phyloP scores from a whole-genome alignment of 2,888 invertebrate genomes.

The Pegoplata infirma region DNA sequence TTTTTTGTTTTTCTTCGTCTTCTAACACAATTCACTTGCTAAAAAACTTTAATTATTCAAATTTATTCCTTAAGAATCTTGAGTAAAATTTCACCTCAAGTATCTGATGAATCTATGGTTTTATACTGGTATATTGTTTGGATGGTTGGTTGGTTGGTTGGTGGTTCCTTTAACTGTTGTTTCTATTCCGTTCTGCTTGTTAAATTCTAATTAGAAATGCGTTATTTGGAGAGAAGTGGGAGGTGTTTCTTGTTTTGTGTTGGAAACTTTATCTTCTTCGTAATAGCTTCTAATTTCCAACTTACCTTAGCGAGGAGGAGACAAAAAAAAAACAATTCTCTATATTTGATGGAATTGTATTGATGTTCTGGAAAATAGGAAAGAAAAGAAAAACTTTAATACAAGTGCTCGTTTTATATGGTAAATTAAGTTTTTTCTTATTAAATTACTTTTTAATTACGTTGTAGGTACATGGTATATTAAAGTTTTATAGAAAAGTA shows the following conservation, averaged over 20 bases:
- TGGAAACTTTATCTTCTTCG: constrained; percentile 33
- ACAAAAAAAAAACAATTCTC: constrained; percentile 10
- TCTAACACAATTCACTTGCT: neutral
- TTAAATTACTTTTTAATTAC: constrained; percentile 52
- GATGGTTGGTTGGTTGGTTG: constrained; percentile 4
- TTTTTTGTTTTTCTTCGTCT: neutral
- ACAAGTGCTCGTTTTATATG: neutral
- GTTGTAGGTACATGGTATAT: neutral
- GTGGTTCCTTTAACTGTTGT: constrained; percentile 31
- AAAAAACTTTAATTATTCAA: constrained; percentile 47
- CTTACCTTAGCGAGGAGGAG: constrained; percentile 4
- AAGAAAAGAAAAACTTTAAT: constrained; percentile 23
- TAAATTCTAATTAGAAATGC: constrained; percentile 61
- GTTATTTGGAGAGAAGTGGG: constrained; percentile 17
- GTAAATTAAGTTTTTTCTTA: constrained; percentile 35
- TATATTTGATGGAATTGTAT: constrained; percentile 1
- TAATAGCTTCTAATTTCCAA: constrained; percentile 29
- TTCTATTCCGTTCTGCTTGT: constrained; percentile 23
- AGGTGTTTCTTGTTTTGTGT: too few species aligned
- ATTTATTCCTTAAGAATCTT: constrained; percentile 41
- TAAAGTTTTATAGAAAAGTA: neutral
- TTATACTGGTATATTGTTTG: neutral
- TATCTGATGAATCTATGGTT: constrained; percentile 11
- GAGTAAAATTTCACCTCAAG: too few species aligned
- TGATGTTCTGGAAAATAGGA: constrained; percentile 45